phyloP scores from a whole-genome alignment of 2,797 vertebrate species.

The Leptoclinus maculatus region DNA sequence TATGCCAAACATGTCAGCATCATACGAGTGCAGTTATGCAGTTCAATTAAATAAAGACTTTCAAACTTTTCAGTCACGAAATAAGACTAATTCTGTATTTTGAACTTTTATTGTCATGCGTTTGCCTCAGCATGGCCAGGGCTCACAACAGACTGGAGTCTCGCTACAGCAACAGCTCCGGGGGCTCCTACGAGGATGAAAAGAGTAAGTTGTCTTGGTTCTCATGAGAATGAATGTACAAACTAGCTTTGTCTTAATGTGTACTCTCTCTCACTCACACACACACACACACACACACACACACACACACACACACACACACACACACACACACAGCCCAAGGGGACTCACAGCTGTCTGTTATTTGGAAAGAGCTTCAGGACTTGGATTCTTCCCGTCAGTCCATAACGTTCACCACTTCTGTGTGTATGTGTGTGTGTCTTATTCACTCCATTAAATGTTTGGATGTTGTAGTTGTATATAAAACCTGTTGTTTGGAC shows the following conservation, averaged over 20 bases:
- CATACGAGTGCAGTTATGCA: not conserved
- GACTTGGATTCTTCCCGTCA: slow-evolving; percentile 44
- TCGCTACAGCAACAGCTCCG: slow-evolving; percentile 98
- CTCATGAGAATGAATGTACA: slow-evolving; percentile 14
- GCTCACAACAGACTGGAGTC: slow-evolving; percentile 97
- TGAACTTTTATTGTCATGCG: slow-evolving; percentile 18
- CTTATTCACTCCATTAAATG: not conserved
- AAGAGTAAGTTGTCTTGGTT: slow-evolving; percentile 88
- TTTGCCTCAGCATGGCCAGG: slow-evolving; percentile 84
- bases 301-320: too few species aligned
- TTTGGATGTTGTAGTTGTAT: not conserved
- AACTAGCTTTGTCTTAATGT: not conserved
- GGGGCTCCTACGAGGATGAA: slow-evolving; percentile 98
- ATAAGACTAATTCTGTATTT: slow-evolving; percentile 11
- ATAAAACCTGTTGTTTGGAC: slow-evolving; percentile 16
- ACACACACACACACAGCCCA: slow-evolving; percentile 10
- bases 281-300: too few species aligned
- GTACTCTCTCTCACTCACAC: not conserved
- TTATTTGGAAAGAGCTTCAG: slow-evolving; percentile 28
- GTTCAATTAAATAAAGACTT: not conserved
- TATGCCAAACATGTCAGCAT: slow-evolving; percentile 9
- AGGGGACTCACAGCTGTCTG: slow-evolving; percentile 19
- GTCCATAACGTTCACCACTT: not conserved
- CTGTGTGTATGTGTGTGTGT: not conserved
- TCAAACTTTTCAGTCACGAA: slow-evolving; percentile 5